Base-by-base conservation (phyloP, 2,888 invertebrate genomes). In the Calameuta filiformis region DNA sequence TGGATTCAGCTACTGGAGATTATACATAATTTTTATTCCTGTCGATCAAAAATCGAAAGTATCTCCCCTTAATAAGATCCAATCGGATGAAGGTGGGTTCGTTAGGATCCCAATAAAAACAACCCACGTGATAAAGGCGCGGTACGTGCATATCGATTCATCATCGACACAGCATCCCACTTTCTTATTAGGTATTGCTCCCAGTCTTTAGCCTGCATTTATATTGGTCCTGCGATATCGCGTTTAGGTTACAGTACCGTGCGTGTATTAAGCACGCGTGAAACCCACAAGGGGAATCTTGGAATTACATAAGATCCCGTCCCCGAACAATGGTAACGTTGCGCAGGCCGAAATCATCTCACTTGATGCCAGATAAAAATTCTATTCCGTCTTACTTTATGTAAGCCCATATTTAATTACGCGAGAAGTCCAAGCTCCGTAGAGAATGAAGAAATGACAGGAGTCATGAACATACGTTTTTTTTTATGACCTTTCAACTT, bases 281-380 rank as follows among this genome's bases (percentile, higher is more conserved):
- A 71, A 31, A 15, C 71, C 33, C 71, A 71, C 6, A 1, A 15
- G 71, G 69, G 71, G 71, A 71, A 71, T 71, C 71, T 31, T 33
- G 71, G 3, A 71, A 31, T 71, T 71, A 31, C 71, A 3, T 71
- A 71, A 71, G 31, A 71, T 71, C 23, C 56, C 71, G 71, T 71
- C 71, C 71, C 71, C 34, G 75, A 77, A 77, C 77, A 77, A 77
- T 77, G 69, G 77, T 31, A 33, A 71, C 71, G 31, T 34, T 75
- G 33, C 73, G 33, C 37, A 35, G 35, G 35, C 69, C 77, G 75
- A 77, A 77, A 75, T 75, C 75, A 40, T 77, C 77, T 35, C 75
- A 77, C 69, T 35, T 40, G 69, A 77, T 69, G 40, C 37, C 34
- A 77, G 71, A 71, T 71, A 71, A 71, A 71, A 33, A 33, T n/a